Percentiles rank a stretch among this genome's conserved stretches.
These are phyloP conservation scores for Drosophila mulleri DNA, from an alignment of 2,888 invertebrate genomes.

Conservation along the genomic window DNA sequence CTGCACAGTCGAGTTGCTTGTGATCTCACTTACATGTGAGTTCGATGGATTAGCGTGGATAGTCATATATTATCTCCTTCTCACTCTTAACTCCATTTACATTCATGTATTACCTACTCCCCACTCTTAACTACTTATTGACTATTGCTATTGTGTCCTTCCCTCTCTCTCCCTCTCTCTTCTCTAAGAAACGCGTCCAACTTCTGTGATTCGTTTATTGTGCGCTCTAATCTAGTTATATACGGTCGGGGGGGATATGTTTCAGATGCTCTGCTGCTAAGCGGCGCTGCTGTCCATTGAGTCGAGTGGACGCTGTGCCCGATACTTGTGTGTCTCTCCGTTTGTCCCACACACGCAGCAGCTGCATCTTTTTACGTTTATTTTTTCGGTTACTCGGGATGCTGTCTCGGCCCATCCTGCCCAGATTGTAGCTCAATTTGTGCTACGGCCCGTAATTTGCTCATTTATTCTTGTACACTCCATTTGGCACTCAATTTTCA, in stretches of 20 bases:
- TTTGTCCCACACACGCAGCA: constrained; percentile 16
- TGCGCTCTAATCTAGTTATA: constrained; percentile 1
- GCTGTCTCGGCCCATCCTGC: constrained; percentile 40
- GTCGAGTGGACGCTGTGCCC: constrained; percentile 17
- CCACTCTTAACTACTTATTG: background rate
- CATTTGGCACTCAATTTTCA: constrained; percentile 61
- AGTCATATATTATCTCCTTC: no score
- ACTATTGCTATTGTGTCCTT: background rate
- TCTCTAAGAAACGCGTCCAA: background rate
- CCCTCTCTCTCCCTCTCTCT: background rate
- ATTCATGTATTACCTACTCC: no score
- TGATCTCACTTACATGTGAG: background rate
- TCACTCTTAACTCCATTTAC: no score
- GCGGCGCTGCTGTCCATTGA: constrained; percentile 7
- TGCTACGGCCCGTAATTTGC: constrained; percentile 60
- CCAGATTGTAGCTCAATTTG: constrained; percentile 66
- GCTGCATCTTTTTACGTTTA: constrained; percentile 5
- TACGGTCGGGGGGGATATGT: background rate
- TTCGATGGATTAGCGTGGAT: background rate
- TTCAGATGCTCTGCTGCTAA: background rate
- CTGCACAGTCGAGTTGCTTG: background rate
- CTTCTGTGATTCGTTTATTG: background rate
- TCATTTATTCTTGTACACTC: constrained; percentile 69
- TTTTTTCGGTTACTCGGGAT: constrained; percentile 2
- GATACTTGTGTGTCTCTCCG: constrained; percentile 10